Evolutionary conservation across 2,888 invertebrate species (phyloP).

Genomic region (Rhimphoctona megacephalus): DNA sequence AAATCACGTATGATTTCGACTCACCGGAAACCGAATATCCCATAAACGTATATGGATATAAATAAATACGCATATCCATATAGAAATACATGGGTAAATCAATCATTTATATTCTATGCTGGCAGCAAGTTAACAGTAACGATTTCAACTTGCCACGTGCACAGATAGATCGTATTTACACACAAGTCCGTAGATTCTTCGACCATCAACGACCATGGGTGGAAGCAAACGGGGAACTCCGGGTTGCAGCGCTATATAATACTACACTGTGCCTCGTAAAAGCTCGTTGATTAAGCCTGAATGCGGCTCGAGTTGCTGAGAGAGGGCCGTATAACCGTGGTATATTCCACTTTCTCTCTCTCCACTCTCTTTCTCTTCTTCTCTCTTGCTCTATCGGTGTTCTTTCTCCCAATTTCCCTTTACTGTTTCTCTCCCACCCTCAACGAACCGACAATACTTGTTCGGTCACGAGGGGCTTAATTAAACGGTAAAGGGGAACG

Average conservation of each 20-base stretch:
- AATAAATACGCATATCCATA: neutral
- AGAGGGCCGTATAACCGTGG: conserved; percentile 45
- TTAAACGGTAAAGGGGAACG: conserved; percentile 77
- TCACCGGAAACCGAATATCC: neutral
- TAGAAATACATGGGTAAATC: conserved; percentile 41
- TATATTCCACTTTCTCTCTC: conserved; percentile 28
- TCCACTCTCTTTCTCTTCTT: neutral
- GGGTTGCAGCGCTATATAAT: conserved; percentile 34
- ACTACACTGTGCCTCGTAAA: conserved; percentile 64
- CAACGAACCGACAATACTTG: conserved; percentile 71
- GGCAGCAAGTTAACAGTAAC: conserved; percentile 54
- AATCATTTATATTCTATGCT: conserved; percentile 55
- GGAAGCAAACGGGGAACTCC: conserved; percentile 1
- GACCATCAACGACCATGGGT: conserved; percentile 47
- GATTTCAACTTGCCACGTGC: conserved; percentile 49
- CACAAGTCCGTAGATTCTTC: conserved; percentile 39
- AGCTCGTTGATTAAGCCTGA: conserved; percentile 70
- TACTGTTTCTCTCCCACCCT: conserved; percentile 38
- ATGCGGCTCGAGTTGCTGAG: conserved; percentile 50
- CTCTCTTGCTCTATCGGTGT: neutral
- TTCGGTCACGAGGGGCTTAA: conserved; percentile 71
- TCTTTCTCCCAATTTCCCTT: conserved; percentile 16
- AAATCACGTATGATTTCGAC: neutral
- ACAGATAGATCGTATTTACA: conserved; percentile 37
- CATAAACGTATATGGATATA: neutral